Evolutionary conservation across 2,113 vertebrate species (phyloP), one percentile per base, ranked within the genome.

Genomic region (Calypte anna): DNA sequence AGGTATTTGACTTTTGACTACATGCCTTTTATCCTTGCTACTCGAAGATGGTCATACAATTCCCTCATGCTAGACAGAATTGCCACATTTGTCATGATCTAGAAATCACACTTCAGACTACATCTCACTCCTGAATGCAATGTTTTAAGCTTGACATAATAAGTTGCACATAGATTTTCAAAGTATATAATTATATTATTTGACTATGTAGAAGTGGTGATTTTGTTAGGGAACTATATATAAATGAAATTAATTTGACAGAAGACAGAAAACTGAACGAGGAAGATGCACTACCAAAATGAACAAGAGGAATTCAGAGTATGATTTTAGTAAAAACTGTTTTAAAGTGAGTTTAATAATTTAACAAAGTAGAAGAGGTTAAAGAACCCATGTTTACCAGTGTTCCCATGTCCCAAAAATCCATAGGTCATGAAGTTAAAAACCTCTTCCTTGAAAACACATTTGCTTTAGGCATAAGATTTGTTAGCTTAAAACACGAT

Each of bases 241-340:
- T 73, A 93, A 87, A 90, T 85, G 91, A 55, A 91, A 95, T 96
- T 92, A 97, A 94, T 95, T 94, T 82, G 90, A 96, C 63, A 93
- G 91, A 88, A 80, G 85, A 95, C 57, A 94, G 78, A 33, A 96
- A 92, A 90, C 33, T 31, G 72, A 94, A 94, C 28, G 61, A 91
- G 66, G 57, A 90, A 74, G 59, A 94, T 73, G 63, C 14, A 55
- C 82, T 93, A 95, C 25, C 63, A 92, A 91, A 96, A 90, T 74
- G 84, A 95, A 36, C 21, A 79, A 48, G 76, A 92, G 12, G 28
- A 85, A 72, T 91, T 70, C 51, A 77, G 93, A 90, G 87, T 66
- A 84, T 48, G 62, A 87, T 94, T 96, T 96, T 96, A 97, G 95
- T 96, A 73, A 91, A 92, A 90, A 88, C 12, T 69, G 68, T 69